Evolutionary conservation across 2,797 vertebrate genomes (phyloP).

Genomic region (Linurgus olivaceus): DNA sequence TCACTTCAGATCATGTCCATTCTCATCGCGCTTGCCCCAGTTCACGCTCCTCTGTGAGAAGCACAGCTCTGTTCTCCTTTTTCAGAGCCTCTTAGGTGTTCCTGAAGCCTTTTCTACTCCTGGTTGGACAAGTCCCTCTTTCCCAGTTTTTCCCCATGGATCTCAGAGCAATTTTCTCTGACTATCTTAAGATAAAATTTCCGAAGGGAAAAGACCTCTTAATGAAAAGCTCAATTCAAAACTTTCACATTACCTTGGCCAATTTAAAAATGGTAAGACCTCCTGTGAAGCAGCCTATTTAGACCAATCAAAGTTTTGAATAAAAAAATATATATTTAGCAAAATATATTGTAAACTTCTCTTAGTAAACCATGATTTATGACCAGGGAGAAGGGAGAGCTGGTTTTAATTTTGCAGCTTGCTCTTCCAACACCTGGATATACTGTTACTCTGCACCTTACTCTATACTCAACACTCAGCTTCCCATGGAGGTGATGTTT

Average conservation of each 20-base stretch:
- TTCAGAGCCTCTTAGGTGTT: not conserved
- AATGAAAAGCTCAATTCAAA: not conserved
- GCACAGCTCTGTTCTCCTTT: not conserved
- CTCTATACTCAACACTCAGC: accelerated
- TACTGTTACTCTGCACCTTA: not conserved
- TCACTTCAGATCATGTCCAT: not conserved
- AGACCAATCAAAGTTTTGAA: not conserved
- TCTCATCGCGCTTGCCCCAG: accelerated
- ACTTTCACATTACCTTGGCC: not conserved
- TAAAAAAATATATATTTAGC: not conserved
- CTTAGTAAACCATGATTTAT: not conserved
- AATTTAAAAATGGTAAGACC: not conserved
- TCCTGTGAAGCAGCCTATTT: not conserved
- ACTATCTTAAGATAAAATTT: not conserved
- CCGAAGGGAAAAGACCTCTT: not conserved
- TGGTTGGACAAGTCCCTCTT: not conserved
- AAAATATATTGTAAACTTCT: not conserved
- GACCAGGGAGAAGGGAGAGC: not conserved
- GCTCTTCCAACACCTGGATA: not conserved
- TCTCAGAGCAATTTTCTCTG: not conserved
- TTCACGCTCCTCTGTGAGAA: not conserved
- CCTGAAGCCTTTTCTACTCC: not conserved
- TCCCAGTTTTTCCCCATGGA: not conserved
- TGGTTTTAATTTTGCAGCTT: not conserved
- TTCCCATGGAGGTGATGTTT: not conserved